Percentiles rank a stretch among this genome's conserved stretches.
These are phyloP conservation scores for Lydus trimaculatus DNA, from an alignment of 2,888 invertebrate genomes.

Conservation along the genomic window DNA sequence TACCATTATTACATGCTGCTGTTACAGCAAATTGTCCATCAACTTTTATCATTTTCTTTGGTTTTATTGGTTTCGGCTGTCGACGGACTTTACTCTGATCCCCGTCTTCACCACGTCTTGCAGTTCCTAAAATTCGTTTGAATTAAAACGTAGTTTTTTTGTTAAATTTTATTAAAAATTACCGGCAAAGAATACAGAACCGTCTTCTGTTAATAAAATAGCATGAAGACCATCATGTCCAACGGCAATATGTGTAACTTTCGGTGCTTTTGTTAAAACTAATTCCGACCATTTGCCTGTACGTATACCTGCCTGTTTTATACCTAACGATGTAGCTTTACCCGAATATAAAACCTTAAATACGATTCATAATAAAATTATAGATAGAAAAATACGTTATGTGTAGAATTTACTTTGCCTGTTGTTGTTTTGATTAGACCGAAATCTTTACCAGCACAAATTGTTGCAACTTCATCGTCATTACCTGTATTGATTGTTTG, in stretches of 20 bases:
- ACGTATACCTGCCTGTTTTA: constrained; percentile 69
- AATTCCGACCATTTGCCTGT: constrained; percentile 70
- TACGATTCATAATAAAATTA: constrained; percentile 30
- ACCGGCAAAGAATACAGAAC: constrained; percentile 82
- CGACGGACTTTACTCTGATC: constrained; percentile 79
- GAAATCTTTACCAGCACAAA: constrained; percentile 91
- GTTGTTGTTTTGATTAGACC: constrained; percentile 82
- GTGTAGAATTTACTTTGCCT: constrained; percentile 72
- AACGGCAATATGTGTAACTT: constrained; percentile 79
- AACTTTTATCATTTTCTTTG: constrained; percentile 90
- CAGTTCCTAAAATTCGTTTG: constrained; percentile 71
- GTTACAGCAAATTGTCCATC: constrained; percentile 84
- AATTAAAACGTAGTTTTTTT: not conserved
- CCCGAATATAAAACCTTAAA: constrained; percentile 85
- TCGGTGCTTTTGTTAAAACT: constrained; percentile 73
- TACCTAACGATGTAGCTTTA: constrained; percentile 84
- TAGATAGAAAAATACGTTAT: constrained; percentile 2
- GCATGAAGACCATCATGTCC: constrained; percentile 96
- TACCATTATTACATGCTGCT: constrained; percentile 94
- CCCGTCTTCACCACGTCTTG: constrained; percentile 92
- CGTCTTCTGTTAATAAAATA: constrained; percentile 90
- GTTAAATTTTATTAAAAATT: constrained; percentile 11
- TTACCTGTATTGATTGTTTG: constrained; percentile 54
- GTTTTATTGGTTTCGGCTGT: constrained; percentile 89
- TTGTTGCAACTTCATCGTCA: constrained; percentile 81